A percentile compares a stretch with the other conserved stretches of the same genome.
These are phyloP conservation scores for Cheilosia pagana DNA, from an alignment of 2,888 invertebrate species.

Conservation along the genomic window DNA sequence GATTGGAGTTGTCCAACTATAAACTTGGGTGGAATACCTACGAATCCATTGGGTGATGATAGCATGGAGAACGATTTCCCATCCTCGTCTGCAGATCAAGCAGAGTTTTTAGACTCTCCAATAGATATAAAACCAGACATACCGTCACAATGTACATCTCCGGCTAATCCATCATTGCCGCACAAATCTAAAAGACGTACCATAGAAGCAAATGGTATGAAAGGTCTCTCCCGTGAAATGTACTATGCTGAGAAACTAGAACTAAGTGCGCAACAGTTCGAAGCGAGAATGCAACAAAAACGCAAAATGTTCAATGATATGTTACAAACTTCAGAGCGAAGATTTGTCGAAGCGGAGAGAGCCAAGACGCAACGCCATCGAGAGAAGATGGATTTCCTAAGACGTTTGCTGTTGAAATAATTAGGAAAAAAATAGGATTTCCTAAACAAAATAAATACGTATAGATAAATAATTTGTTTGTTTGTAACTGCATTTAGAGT, in stretches of 20 bases:
- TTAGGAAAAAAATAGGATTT: not conserved
- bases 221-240: not conserved
- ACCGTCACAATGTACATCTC: not conserved
- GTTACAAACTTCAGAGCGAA: not conserved
- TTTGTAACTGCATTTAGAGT: too few species aligned
- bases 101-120: not conserved
- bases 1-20: not conserved
- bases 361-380: slow-evolving; percentile 7
- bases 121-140: not conserved
- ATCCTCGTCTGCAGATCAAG: not conserved
- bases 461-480: too few species aligned
- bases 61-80: not conserved
- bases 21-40: not conserved
- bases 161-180: not conserved
- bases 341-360: not conserved
- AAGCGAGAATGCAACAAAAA: not conserved
- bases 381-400: slow-evolving; percentile 3
- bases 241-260: not conserved
- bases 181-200: not conserved
- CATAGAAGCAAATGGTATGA: not conserved
- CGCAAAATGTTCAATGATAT: not conserved
- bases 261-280: not conserved
- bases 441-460: not conserved
- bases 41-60: not conserved
- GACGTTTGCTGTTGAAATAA: not conserved